phyloP scores from a whole-genome alignment of 2,113 vertebrate genomes.

The human region GRCh38 chr2:204763001-204763500 shows the following conservation, averaged over 20 bases:
- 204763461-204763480: not conserved
- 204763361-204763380: slow-evolving; percentile 5
- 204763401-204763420: not conserved
- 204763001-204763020: too few relatives aligned
- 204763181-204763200: not conserved
- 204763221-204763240: not conserved
- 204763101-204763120: not conserved
- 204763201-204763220: not conserved
- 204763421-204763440: slow-evolving; percentile 1
- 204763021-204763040: too few relatives aligned
- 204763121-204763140: not conserved
- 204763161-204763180: not conserved
- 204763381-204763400: slow-evolving; percentile 32
- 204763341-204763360: slow-evolving; percentile 31
- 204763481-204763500: not conserved
- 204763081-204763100: not conserved
- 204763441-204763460: not conserved
- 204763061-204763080: not conserved
- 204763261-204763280: not conserved
- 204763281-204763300: not conserved
- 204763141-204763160: not conserved
- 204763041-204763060: too few relatives aligned
- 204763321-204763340: slow-evolving; percentile 19
- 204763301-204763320: not conserved
- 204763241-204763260: not conserved